A percentile compares a stretch with the other conserved stretches of the same genome.
phyloP scores from a whole-genome alignment of 2,888 invertebrate genomes.

The Girardia tigrina region DNA sequence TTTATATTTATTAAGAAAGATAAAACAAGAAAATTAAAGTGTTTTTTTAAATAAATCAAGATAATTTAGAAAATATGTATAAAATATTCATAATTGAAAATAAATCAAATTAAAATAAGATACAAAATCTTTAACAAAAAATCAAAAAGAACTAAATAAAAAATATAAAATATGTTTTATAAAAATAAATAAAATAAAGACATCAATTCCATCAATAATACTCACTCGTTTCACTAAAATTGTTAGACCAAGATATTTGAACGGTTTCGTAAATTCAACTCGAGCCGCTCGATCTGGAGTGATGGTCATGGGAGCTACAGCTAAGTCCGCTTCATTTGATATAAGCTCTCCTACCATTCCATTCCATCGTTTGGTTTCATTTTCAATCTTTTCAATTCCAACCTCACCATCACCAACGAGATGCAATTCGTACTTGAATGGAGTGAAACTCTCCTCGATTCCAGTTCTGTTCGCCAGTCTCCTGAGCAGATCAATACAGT shows the following conservation, averaged over 20 bases:
- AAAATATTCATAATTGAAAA: no score
- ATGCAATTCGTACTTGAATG: conserved; percentile 58
- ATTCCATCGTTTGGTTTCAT: conserved; percentile 58
- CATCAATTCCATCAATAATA: no score
- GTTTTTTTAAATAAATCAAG: no score
- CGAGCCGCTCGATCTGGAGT: conserved; percentile 91
- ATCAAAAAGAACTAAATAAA: no score
- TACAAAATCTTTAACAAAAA: no score
- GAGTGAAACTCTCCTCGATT: conserved; percentile 30
- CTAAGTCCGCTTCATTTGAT: conserved; percentile 79
- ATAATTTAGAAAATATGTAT: no score
- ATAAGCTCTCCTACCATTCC: conserved; percentile 86
- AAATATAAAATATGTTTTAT: no score
- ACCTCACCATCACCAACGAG: conserved; percentile 78
- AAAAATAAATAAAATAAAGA: no score
- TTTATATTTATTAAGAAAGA: no score
- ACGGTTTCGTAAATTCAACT: conserved; percentile 97
- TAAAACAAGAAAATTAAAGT: no score
- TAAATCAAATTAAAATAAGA: no score
- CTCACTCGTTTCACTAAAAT: conserved; percentile 84
- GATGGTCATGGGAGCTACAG: conserved; percentile 88
- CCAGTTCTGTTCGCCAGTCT: conserved; percentile 59
- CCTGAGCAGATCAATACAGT: conserved; percentile 78
- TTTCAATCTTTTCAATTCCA: conserved; percentile 59
- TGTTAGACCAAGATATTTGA: conserved; percentile 95